Evolutionary conservation across 1,140 invertebrate species (phyloP), one percentile per base, ranked within the genome.

Genomic region (Diorhabda elongata): DNA sequence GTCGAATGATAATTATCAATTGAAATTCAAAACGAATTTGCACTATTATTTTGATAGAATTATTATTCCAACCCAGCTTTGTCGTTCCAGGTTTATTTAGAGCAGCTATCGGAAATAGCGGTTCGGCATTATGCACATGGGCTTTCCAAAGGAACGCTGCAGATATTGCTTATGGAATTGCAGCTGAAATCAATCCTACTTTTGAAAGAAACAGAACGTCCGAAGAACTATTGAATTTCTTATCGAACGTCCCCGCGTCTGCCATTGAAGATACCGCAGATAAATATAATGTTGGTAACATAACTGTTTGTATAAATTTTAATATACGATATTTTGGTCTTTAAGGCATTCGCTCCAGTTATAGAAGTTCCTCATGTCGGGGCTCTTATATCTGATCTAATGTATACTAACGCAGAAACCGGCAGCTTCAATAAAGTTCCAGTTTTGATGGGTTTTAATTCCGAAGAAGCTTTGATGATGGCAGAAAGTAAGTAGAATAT

Each of bases 381-480:
- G 9, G 69, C 72, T 1, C 63, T 73, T 5, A 56, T 73, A 6
- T 68, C 69, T 4, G n/a, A 69, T 64, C 52, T 58, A 6, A 71
- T 71, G 66, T 73, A 71, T 56, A 60, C 63, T 43, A 11, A 52
- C 8, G 44, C 66, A 8, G 58, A 69, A 3, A 56, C 63, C 6
- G 67, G 69, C 8, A 9, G 60, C 5, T 42, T 73, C 43, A 60
- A 67, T 42, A 73, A 58, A 61, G 69, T 73, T 11, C 69, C 69
- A 3, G 9, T 70, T 26, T 67, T 73, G 11, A 67, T 67, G 1
- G 72, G 72, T 9, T 71, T 73, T 66, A 68, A 66, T 58, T 73
- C 72, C 4, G 72, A 73, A 57, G 72, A 73, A 71, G 52, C 61
- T n/a, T 61, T 73, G 9, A 42, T 66, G 43, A 44, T n/a, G 58